A percentile compares a stretch with the other conserved stretches of the same genome.
Conservation (phyloP, 2,113 vertebrate species). For the Protobothrops flavoviridis region DNA sequence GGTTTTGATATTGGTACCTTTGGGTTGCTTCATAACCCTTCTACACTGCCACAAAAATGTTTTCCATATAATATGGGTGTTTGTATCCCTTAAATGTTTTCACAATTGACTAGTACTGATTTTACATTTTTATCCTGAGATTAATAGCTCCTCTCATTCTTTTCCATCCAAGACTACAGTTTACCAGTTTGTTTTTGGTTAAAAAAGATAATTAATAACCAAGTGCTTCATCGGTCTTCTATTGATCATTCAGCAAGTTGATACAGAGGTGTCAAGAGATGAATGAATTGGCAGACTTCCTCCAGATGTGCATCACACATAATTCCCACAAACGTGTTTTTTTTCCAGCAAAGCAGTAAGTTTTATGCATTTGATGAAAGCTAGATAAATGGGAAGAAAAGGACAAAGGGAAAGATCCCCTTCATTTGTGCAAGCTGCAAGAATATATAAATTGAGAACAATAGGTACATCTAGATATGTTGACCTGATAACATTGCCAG, state of each 20-base stretch:
- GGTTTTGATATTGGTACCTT: neutral
- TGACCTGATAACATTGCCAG: neutral
- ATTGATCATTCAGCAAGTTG: neutral
- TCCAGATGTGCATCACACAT: neutral
- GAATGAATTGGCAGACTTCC: neutral
- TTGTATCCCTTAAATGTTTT: neutral
- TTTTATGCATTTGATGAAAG: neutral
- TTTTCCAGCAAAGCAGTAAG: neutral
- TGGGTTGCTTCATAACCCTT: neutral
- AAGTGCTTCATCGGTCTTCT: neutral
- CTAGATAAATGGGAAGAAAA: neutral
- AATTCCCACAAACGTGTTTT: neutral
- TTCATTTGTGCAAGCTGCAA: neutral
- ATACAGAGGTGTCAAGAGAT: neutral
- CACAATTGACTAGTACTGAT: neutral
- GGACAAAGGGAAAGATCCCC: neutral
- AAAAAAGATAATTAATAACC: neutral
- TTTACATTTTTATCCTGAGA: neutral
- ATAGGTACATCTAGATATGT: neutral
- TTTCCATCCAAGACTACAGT: neutral
- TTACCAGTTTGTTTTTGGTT: neutral
- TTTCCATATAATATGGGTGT: neutral
- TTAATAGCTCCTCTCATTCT: neutral
- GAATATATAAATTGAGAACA: neutral
- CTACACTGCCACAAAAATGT: neutral